A percentile compares a stretch with the other conserved stretches of the same genome.
Evolutionary conservation across 2,113 vertebrate genomes (phyloP).

Genomic region (Glareola pratincola): DNA sequence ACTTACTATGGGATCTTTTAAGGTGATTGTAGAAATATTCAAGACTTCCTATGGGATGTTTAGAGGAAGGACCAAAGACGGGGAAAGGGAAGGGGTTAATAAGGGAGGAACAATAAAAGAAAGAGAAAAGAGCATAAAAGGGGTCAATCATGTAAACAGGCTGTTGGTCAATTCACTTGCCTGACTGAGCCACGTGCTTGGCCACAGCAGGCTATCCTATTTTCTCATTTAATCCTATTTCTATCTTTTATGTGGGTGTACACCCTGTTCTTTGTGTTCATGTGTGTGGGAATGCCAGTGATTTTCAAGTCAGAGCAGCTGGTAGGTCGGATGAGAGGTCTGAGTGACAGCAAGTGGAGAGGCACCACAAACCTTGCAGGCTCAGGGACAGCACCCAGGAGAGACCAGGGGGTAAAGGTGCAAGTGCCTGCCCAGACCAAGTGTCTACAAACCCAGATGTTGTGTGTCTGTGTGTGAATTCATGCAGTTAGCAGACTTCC

Average conservation of each 20-base stretch:
- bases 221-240: not conserved
- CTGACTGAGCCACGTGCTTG: not conserved
- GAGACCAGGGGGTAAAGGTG: not conserved
- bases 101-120: not conserved
- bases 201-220: not conserved
- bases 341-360: not conserved
- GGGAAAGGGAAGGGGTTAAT: not conserved
- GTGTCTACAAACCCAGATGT: not conserved
- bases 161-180: not conserved
- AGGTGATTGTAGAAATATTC: not conserved
- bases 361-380: not conserved
- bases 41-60: not conserved
- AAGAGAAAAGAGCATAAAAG: not conserved
- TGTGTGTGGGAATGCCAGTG: not conserved
- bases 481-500: not conserved
- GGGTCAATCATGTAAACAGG: not conserved
- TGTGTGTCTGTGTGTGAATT: not conserved
- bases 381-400: not conserved
- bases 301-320: not conserved
- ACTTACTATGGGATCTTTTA: not conserved
- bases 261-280: not conserved
- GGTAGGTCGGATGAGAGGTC: not conserved
- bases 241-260: accelerated
- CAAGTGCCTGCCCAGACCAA: not conserved
- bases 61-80: not conserved